Percentiles rank a stretch among this genome's conserved stretches.
Evolutionary conservation across 2,888 invertebrate genomes (phyloP).

Genomic region (Notodonta ziczac): DNA sequence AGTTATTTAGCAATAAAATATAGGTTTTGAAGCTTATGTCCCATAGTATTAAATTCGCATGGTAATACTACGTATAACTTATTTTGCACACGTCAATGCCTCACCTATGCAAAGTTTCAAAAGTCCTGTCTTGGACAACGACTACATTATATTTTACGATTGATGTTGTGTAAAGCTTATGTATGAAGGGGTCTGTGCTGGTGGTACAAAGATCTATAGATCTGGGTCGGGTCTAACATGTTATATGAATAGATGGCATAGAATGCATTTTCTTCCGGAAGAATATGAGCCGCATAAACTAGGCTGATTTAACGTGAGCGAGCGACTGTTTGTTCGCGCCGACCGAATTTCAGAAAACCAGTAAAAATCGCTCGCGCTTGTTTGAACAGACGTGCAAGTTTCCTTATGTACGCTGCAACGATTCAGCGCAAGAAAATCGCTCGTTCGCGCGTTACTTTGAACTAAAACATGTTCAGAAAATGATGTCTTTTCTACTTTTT

Average conservation of each 20-base stretch:
- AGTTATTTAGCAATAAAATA: background rate
- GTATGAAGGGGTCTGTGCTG: slow-evolving; percentile 13
- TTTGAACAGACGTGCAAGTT: no score
- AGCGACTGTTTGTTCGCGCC: background rate
- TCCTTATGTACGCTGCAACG: no score
- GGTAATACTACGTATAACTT: slow-evolving; percentile 8
- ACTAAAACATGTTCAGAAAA: no score
- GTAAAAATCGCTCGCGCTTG: no score
- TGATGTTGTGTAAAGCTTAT: slow-evolving; percentile 43
- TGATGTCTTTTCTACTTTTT: no score
- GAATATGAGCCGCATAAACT: background rate
- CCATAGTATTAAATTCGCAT: background rate
- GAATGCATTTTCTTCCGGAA: background rate
- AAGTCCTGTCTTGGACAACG: slow-evolving; percentile 47
- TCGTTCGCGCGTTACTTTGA: no score
- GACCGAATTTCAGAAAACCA: no score
- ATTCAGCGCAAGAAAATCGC: no score
- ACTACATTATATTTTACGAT: slow-evolving; percentile 47
- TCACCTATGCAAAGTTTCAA: slow-evolving; percentile 29
- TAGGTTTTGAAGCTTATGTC: background rate
- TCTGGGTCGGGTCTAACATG: background rate
- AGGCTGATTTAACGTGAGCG: background rate
- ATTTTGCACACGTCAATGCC: slow-evolving; percentile 22
- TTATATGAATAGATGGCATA: background rate
- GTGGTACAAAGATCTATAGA: background rate